A percentile compares a stretch with the other conserved stretches of the same genome.
phyloP scores from a whole-genome alignment of 2,113 vertebrate species.

The Petrocephalus zakoni region DNA sequence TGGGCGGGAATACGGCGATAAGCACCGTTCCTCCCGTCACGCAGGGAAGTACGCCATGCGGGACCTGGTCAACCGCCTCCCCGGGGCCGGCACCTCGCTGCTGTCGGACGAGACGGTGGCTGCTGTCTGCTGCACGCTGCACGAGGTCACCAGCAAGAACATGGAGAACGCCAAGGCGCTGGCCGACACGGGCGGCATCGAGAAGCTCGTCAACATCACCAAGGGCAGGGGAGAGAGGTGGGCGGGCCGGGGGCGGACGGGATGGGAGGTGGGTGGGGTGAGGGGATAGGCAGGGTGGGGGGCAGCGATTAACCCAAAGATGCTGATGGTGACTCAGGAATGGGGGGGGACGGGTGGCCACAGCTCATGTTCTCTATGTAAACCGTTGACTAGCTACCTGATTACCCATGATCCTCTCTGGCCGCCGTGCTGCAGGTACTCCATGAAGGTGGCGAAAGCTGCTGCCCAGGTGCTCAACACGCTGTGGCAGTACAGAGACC shows the following conservation, averaged over 20 bases:
- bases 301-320: too few species aligned
- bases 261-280: too few species aligned
- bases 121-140: slow-evolving; percentile 88
- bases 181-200: slow-evolving; percentile 86
- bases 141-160: slow-evolving; percentile 94
- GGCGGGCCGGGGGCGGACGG: background rate
- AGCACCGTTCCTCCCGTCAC: background rate
- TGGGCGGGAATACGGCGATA: background rate
- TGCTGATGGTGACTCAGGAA: too few species aligned
- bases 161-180: slow-evolving; percentile 96
- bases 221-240: slow-evolving; percentile 89
- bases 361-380: background rate
- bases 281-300: too few species aligned
- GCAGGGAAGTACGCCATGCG: slow-evolving; percentile 95
- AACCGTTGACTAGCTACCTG: background rate
- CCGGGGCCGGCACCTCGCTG: slow-evolving; percentile 65
- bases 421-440: slow-evolving; percentile 65
- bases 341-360: background rate
- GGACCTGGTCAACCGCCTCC: slow-evolving; percentile 89
- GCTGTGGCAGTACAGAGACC: slow-evolving; percentile 94
- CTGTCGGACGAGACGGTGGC: slow-evolving; percentile 90
- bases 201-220: slow-evolving; percentile 93
- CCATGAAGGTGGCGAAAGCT: slow-evolving; percentile 93
- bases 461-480: slow-evolving; percentile 95
- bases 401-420: background rate